Evolutionary conservation across 2,888 invertebrate genomes (phyloP).

Genomic region (Magallana nippona): DNA sequence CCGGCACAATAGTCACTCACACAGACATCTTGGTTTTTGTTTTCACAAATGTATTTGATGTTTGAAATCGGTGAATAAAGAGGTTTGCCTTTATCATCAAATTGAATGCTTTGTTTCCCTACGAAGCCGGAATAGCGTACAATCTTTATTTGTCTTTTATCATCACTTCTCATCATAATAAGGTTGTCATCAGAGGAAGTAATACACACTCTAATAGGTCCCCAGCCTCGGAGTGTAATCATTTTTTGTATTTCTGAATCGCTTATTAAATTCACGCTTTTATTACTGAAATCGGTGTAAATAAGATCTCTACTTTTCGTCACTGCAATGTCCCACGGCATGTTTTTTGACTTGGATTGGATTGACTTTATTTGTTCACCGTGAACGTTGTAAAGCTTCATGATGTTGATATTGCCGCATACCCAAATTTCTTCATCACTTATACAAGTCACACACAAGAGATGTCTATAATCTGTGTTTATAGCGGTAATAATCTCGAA

Average conservation of each 20-base stretch:
- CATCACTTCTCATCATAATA: background rate
- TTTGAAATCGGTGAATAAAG: background rate
- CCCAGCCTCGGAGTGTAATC: background rate
- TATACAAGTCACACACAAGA: background rate
- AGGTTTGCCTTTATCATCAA: background rate
- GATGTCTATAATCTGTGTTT: background rate
- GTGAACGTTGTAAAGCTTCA: background rate
- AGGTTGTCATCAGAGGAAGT: background rate
- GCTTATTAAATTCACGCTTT: background rate
- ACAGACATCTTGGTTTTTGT: slow-evolving; percentile 5
- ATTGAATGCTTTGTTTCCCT: background rate
- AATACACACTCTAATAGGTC: background rate
- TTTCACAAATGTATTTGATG: background rate
- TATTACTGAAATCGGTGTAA: background rate
- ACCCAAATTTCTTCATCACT: background rate
- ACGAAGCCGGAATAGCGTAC: background rate
- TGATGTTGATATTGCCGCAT: background rate
- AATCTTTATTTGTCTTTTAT: background rate
- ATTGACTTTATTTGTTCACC: background rate
- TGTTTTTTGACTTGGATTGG: background rate
- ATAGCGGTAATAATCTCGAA: background rate
- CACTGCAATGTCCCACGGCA: background rate
- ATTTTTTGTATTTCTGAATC: background rate
- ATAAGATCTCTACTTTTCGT: background rate
- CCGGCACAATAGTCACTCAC: background rate